phyloP scores from a whole-genome alignment of 1,140 invertebrate genomes.

The Pseudachorutes palmiensis region DNA sequence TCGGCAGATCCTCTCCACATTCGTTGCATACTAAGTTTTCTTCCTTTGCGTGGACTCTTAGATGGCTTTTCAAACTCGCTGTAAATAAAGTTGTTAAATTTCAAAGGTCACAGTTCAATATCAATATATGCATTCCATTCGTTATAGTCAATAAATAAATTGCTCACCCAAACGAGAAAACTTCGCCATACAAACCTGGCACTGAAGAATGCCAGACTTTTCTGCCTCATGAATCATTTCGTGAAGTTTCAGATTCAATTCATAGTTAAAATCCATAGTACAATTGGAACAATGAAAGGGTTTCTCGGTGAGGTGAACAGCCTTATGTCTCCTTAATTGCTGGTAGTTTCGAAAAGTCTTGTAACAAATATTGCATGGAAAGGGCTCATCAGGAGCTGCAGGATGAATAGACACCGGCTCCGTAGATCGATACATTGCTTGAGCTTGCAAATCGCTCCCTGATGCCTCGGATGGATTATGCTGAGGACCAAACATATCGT shows the following conservation, averaged over 20 bases:
- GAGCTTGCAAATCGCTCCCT: background rate
- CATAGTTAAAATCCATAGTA: constrained; percentile 54
- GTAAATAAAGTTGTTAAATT: background rate
- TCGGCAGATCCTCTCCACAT: constrained; percentile 60
- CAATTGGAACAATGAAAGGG: constrained; percentile 55
- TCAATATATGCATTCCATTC: background rate
- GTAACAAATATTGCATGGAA: constrained; percentile 50
- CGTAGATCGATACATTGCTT: too few relatives aligned
- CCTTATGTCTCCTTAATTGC: constrained; percentile 50
- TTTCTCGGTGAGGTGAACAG: constrained; percentile 55
- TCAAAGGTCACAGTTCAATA: background rate
- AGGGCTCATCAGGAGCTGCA: constrained; percentile 42
- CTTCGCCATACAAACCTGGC: constrained; percentile 49
- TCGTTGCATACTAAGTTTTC: constrained; percentile 59
- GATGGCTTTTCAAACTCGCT: constrained; percentile 62
- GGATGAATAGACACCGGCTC: background rate
- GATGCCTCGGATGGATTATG: background rate
- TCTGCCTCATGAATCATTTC: constrained; percentile 51
- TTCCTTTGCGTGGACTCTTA: constrained; percentile 59
- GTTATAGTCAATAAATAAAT: background rate
- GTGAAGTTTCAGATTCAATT: constrained; percentile 49
- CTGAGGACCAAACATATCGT: too few relatives aligned
- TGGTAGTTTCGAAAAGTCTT: constrained; percentile 50
- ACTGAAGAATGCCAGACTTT: constrained; percentile 56
- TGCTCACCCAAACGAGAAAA: constrained; percentile 51